Evolutionary conservation across 53 echinoderm and acorn worm genomes (phyloP).

Genomic region (Paracentrotus lividus): DNA sequence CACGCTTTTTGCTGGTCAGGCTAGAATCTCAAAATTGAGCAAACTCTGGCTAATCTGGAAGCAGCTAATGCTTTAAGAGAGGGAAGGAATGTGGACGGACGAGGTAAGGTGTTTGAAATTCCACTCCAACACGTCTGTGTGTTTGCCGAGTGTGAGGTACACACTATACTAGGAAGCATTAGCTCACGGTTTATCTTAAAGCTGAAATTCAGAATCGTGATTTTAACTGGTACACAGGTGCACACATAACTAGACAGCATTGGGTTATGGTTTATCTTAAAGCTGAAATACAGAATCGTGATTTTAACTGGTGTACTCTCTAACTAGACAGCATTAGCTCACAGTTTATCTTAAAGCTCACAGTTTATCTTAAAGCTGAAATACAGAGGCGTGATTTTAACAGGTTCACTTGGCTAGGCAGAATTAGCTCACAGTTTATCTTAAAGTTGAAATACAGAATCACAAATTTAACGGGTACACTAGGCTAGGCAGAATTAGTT

Average conservation of each 20-base stretch:
- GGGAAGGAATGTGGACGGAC: neutral
- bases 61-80: neutral
- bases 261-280: constrained; percentile 24
- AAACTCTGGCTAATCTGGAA: too few species aligned
- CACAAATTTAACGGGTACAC: too few species aligned
- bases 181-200: constrained; percentile 28
- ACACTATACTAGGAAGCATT: constrained; percentile 25
- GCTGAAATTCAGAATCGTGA: neutral
- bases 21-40: too few species aligned
- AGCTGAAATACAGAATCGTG: constrained; percentile 3
- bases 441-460: constrained; percentile 12
- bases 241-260: constrained; percentile 36
- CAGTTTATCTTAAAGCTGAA: constrained; percentile 30
- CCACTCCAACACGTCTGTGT: constrained; percentile 41
- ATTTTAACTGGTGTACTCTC: too few species aligned
- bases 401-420: neutral
- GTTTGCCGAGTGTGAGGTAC: constrained; percentile 39
- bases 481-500: constrained; percentile 17
- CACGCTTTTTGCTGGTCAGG: too few species aligned
- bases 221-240: too few species aligned
- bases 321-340: constrained; percentile 29
- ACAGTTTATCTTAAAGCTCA: too few species aligned
- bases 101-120: neutral
- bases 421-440: constrained; percentile 20
- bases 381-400: too few species aligned